Conservation (phyloP, 2,888 invertebrate species). For the Himalopsyche anomala region DNA sequence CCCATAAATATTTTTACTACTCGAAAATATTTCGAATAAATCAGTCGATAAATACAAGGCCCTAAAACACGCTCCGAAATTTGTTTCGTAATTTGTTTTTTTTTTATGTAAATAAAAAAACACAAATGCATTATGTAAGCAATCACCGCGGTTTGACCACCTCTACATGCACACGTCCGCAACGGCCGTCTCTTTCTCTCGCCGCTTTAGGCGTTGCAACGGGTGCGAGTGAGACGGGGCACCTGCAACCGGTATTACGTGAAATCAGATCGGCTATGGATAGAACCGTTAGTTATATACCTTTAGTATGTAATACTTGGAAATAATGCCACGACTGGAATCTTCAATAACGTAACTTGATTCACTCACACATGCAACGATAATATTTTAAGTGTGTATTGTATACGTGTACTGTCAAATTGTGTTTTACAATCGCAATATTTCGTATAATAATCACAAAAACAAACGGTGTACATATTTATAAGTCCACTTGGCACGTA, state of each 20-base stretch:
- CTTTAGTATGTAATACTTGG: slow-evolving; percentile 20
- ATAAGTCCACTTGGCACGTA: too few species aligned
- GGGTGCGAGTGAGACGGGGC: slow-evolving; percentile 41
- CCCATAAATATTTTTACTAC: too few species aligned
- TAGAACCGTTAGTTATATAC: slow-evolving; percentile 45
- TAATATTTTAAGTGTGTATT: slow-evolving; percentile 1
- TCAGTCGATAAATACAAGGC: neutral
- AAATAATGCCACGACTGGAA: slow-evolving; percentile 26
- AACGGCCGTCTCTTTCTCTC: neutral
- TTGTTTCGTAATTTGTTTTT: neutral
- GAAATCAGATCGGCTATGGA: slow-evolving; percentile 41
- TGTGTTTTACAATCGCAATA: too few species aligned
- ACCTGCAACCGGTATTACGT: slow-evolving; percentile 47
- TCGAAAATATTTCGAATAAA: too few species aligned
- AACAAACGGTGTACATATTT: too few species aligned
- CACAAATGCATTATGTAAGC: slow-evolving; percentile 23
- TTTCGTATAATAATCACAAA: too few species aligned
- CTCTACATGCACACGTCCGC: slow-evolving; percentile 21
- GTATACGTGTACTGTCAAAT: too few species aligned
- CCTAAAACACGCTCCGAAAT: neutral
- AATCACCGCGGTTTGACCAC: slow-evolving; percentile 26
- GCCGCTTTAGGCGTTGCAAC: neutral
- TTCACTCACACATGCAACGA: slow-evolving; percentile 10
- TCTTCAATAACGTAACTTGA: slow-evolving; percentile 30
- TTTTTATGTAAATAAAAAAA: neutral